Evolutionary conservation across 2,888 invertebrate genomes (phyloP).

Genomic region (Fragum fragum): DNA sequence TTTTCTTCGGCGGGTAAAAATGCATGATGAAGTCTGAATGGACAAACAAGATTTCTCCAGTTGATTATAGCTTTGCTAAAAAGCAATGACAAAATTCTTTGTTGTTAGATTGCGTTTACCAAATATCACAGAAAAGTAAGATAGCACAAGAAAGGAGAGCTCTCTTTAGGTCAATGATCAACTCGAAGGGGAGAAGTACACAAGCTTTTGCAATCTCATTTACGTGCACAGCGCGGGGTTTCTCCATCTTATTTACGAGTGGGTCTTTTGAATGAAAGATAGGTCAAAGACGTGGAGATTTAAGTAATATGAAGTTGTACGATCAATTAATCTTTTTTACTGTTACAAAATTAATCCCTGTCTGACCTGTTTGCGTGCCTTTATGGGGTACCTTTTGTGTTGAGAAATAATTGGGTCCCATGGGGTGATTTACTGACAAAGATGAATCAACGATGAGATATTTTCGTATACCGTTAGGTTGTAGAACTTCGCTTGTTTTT

Average conservation of each 20-base stretch:
- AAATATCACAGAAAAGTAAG: too few relatives aligned
- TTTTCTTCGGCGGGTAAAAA: too few relatives aligned
- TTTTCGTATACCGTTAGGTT: background rate
- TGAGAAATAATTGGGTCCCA: background rate
- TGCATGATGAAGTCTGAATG: too few relatives aligned
- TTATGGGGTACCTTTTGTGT: slow-evolving; percentile 5
- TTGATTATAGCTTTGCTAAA: too few relatives aligned
- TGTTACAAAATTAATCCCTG: slow-evolving; percentile 1
- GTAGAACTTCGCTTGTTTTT: too few relatives aligned
- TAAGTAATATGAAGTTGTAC: background rate
- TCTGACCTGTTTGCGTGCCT: background rate
- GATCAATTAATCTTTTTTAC: background rate
- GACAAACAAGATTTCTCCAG: too few relatives aligned
- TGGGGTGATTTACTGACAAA: background rate
- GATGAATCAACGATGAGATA: background rate
- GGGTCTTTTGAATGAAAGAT: slow-evolving; percentile 1
- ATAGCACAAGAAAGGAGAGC: too few relatives aligned
- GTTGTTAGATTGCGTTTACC: too few relatives aligned
- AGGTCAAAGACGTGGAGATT: background rate
- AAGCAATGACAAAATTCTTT: too few relatives aligned
- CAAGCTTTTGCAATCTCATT: background rate
- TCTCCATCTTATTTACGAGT: background rate
- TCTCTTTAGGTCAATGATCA: too few relatives aligned
- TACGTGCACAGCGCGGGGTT: slow-evolving; percentile 5
- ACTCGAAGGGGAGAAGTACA: background rate